Base-by-base conservation (phyloP, 2,888 invertebrate species). In the Trissolcus brochymenae region DNA sequence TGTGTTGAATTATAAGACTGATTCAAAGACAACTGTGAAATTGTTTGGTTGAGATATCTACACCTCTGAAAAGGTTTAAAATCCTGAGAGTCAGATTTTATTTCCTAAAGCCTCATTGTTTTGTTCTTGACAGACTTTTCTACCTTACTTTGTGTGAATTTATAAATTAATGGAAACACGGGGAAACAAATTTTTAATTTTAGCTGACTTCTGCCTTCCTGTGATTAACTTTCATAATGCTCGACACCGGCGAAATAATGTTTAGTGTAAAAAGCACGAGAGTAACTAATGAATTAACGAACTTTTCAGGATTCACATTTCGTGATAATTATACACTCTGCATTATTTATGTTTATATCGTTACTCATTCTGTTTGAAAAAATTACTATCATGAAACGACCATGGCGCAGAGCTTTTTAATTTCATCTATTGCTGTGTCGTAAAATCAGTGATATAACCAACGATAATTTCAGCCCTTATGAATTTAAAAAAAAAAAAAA, bases 171-270 rank as follows among this genome's bases (percentile, higher is more conserved):
- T 46, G 14, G 16, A 16, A 16, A 46, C 16, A 16, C 46, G 46
- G 46, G 14, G n/a, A 46, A 46, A 46, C 46, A 46, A 46, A 16
- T 14, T 16, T 46, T 46, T 46, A 9, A 46, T 16, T 46, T 14
- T 46, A 14, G 46, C 46, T 14, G 46, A 46, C n/a, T 46, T 11
- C n/a, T 16, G 16, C 6, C n/a, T 46, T 46, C 46, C 16, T 46
- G n/a, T 46, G 46, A 46, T 46, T 46, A 46, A 46, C 46, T 46
- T 46, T 46, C 16, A 46, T 16, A 46, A 46, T 46, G 46, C 16
- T 46, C 14, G 46, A 16, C 46, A 16, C 16, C 6, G 46, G 14
- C 7, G 46, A 16, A 46, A n/a, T 16, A 46, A 16, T 46, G 46
- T n/a, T 46, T n/a, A 16, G 7, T 16, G 16, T 16, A 14, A 16